These are phyloP conservation scores for Drosophila navojoa DNA, from an alignment of 1,140 invertebrate species.

Conservation along the genomic window DNA sequence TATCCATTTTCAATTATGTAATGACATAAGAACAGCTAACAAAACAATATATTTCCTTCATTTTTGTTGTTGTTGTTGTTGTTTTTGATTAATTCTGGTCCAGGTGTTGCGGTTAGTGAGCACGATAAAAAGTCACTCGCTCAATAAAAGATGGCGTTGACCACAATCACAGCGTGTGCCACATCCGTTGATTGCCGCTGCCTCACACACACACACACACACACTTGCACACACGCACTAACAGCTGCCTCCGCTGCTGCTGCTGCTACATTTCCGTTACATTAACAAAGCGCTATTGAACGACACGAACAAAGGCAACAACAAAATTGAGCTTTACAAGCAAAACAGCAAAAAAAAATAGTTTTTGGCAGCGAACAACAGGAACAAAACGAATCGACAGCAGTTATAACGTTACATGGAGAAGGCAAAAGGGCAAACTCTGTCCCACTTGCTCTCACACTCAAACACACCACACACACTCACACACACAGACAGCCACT, in stretches of 20 bases:
- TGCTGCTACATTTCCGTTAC: conserved; percentile 70
- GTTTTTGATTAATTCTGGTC: conserved; percentile 7
- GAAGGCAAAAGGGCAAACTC: conserved; percentile 24
- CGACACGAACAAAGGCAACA: conserved; percentile 57
- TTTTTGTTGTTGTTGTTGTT: not conserved
- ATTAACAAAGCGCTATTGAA: conserved; percentile 79
- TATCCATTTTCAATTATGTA: conserved; percentile 40
- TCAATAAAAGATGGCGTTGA: conserved; percentile 56
- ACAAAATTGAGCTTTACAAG: conserved; percentile 34
- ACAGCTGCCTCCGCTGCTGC: not conserved
- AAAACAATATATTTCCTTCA: conserved; percentile 12
- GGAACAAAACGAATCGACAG: conserved; percentile 28
- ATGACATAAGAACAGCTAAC: not conserved
- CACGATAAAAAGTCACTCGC: conserved; percentile 24
- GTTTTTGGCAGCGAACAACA: conserved; percentile 9
- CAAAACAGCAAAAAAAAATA: conserved; percentile 13
- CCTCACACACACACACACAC: not conserved
- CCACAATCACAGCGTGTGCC: conserved; percentile 66
- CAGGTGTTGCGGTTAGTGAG: conserved; percentile 16
- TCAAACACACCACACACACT: not conserved
- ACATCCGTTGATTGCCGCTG: conserved; percentile 36
- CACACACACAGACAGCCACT: not conserved
- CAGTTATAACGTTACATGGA: conserved; percentile 37
- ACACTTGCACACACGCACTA: not conserved
- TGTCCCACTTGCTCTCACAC: not conserved